Evolutionary conservation across 2,797 vertebrate species (phyloP), one percentile per base, ranked within the genome.

Genomic region (Kryptolebias ocellatus): DNA sequence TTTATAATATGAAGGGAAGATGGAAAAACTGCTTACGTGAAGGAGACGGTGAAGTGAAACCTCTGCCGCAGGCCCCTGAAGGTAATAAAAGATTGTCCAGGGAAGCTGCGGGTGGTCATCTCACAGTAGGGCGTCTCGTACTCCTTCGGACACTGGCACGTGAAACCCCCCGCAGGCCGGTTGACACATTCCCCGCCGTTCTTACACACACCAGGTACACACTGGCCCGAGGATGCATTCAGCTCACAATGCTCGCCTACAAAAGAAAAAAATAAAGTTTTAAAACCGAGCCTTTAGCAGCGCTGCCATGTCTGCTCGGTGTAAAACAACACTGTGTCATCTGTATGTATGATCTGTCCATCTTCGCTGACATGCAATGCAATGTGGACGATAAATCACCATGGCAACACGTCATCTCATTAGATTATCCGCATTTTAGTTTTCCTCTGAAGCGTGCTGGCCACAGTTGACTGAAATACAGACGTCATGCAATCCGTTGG

Each of bases 71-170:
- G 93, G 57, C 97, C 98, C 42, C 96, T 95, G 93, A 99, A 99
- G 79, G 98, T 99, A 89, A 99, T 90, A 68, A 99, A 99, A 77
- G 98, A 99, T 83, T 92, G 94, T 0, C 96, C 95, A 0, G 98
- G 97, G 88, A 99, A 99, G 92, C 95, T 98, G 81, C 97, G 92
- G 1, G 98, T 96, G 85, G 96, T 96, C 95, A 98, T 96, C 92
- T 98, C 96, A 0, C 97, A 99, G 92, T 96, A 99, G 0, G 98
- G 98, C 75, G 94, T 93, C 92, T 99, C 96, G 0, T 90, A 99
- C 81, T 94, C 96, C 0, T 95, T 96, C 0, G 93, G 95, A 67
- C 98, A 99, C 87, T 96, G 91, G 16, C 98, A 99, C 85, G 92
- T 95, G 90, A 99, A 99, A 27, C 98, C 98, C 0, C 97, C 98